Percentiles rank a stretch among this genome's conserved stretches.
These are phyloP conservation scores for Monochamus alternatus DNA, from an alignment of 2,888 invertebrate genomes.

Conservation along the genomic window DNA sequence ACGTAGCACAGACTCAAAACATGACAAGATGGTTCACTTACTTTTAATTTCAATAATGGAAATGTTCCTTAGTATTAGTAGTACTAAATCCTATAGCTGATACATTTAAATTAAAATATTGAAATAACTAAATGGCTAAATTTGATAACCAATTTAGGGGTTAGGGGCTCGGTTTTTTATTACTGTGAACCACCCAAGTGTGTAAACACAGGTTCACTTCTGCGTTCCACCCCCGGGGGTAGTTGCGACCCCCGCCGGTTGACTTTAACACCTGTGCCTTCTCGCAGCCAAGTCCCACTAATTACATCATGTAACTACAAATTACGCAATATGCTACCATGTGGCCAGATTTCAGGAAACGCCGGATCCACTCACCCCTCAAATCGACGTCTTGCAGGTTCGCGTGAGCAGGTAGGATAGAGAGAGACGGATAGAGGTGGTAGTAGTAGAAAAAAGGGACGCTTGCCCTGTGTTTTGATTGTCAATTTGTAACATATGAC, in stretches of 20 bases:
- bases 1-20: too few species aligned
- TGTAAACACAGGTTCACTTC: conserved; percentile 35
- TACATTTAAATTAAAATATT: too few species aligned
- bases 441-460: conserved; percentile 4
- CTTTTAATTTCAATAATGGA: too few species aligned
- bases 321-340: conserved; percentile 64
- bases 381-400: conserved; percentile 32
- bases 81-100: too few species aligned
- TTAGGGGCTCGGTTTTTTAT: conserved; percentile 1
- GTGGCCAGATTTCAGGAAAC: conserved; percentile 50
- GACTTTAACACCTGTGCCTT: conserved; percentile 59
- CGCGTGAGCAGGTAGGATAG: conserved; percentile 24
- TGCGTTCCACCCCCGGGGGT: conserved; percentile 29
- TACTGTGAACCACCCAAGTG: conserved; percentile 37
- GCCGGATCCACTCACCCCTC: conserved; percentile 35
- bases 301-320: conserved; percentile 61
- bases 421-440: not conserved
- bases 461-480: conserved; percentile 34
- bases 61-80: too few species aligned
- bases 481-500: conserved; percentile 59
- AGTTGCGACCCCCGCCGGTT: conserved; percentile 43
- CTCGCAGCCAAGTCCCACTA: conserved; percentile 49
- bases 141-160: not conserved
- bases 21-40: too few species aligned
- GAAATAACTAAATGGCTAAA: not conserved